Conservation (phyloP, 2,797 vertebrate species). For the Odontamblyopus rebecca region DNA sequence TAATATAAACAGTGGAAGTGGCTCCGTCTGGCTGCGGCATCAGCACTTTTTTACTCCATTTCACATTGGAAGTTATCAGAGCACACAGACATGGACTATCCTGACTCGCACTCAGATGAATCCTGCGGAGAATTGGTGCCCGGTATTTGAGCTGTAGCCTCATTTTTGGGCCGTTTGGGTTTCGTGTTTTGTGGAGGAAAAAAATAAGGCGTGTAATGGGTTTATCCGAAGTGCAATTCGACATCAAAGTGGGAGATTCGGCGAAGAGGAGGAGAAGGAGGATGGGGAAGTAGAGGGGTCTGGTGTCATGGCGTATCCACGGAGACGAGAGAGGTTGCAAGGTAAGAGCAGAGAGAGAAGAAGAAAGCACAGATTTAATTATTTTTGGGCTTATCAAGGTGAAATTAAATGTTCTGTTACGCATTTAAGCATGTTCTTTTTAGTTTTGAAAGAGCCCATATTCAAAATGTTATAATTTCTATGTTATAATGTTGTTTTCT, state of each 20-base stretch:
- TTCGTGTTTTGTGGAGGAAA: slow-evolving; percentile 33
- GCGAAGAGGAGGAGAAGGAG: slow-evolving; percentile 27
- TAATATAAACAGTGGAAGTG: slow-evolving; percentile 53
- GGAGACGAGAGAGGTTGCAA: slow-evolving; percentile 60
- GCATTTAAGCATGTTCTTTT: no score
- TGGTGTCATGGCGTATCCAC: slow-evolving; percentile 51
- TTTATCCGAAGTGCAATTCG: slow-evolving; percentile 39
- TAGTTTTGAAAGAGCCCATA: no score
- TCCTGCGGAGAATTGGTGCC: slow-evolving; percentile 32
- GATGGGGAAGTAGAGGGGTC: slow-evolving; percentile 14
- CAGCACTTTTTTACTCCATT: slow-evolving; percentile 61
- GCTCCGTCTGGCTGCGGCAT: slow-evolving; percentile 48
- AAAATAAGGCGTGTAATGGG: slow-evolving; percentile 44
- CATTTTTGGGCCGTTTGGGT: slow-evolving; percentile 7
- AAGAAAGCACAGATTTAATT: background rate
- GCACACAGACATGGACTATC: slow-evolving; percentile 42
- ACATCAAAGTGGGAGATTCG: slow-evolving; percentile 42
- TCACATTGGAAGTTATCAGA: slow-evolving; percentile 60
- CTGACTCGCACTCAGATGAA: slow-evolving; percentile 37
- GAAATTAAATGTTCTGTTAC: background rate
- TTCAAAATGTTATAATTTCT: no score
- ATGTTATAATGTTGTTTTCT: no score
- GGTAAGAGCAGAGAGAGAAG: slow-evolving; percentile 68
- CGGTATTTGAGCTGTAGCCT: slow-evolving; percentile 25
- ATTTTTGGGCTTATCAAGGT: background rate